Base-by-base conservation (phyloP, 2,113 vertebrate genomes). In the Trichechus manatus region DNA sequence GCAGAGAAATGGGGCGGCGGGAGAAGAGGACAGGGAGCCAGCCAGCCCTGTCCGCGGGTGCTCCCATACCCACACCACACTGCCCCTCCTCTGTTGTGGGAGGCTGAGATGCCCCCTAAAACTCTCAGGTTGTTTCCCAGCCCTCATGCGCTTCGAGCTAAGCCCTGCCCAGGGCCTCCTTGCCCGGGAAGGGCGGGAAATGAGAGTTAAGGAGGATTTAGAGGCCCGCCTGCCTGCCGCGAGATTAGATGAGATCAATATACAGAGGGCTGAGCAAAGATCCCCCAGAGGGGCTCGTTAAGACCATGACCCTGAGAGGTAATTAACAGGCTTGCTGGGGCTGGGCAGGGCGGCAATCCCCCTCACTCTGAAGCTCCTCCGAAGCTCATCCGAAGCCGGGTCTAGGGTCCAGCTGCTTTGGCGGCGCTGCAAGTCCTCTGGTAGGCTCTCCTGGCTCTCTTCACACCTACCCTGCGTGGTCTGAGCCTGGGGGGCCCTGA, bases 171-270 rank as follows among this genome's bases (percentile, higher is more conserved):
- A 19, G 56, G 97, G 94, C 96, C 82, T 92, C 87, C 72, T 53
- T 11, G 59, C 87, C 94, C 77, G 0, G 66, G 39, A 56, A 82
- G 89, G 89, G 92, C 96, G 95, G 95, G 96, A 90, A 92, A 75
- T 3, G 39, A 25, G 94, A 92, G 94, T 96, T 93, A 90, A 95
- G 85, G 78, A 96, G 96, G 96, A 97, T 97, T 97, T 97, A 89
- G 95, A 94, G 72, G 13, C 87, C 94, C 79, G 13, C 87, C 97
- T 56, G 63, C 89, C 93, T 94, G 96, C 92, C 14, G 96, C 94
- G 89, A 78, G 93, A 97, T 95, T 93, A 97, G 96, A 36, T 44
- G 79, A 56, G 94, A 92, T 95, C 94, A 84, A 88, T 92, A 84
- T 64, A 47, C 56, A 31, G 44, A 92, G 50, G 50, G 93, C 33